Percentiles rank a stretch among this genome's conserved stretches.
phyloP scores from a whole-genome alignment of 2,113 vertebrate genomes.

The Speoplatyrhinus poulsoni region DNA sequence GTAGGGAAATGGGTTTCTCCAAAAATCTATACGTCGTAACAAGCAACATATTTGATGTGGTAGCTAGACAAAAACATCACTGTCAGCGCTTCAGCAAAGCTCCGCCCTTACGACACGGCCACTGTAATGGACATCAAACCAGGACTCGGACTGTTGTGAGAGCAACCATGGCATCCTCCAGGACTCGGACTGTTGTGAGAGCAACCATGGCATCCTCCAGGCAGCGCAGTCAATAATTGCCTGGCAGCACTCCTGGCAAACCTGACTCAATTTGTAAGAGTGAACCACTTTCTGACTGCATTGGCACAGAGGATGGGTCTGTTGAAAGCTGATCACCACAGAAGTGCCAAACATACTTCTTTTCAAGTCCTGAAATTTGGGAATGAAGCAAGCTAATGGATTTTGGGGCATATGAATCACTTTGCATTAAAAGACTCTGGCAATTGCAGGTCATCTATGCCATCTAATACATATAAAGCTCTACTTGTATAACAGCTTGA shows the following conservation, averaged over 20 bases:
- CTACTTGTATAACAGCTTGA: conserved; percentile 18
- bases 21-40: conserved; percentile 36
- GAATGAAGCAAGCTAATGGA: conserved; percentile 36
- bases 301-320: conserved; percentile 20
- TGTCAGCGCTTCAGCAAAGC: conserved; percentile 26
- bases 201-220: conserved; percentile 41
- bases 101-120: conserved; percentile 22
- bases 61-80: conserved; percentile 16
- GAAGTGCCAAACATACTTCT: conserved; percentile 3
- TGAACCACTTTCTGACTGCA: conserved; percentile 36
- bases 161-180: conserved; percentile 44
- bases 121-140: conserved; percentile 49
- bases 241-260: conserved; percentile 44
- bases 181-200: conserved; percentile 47
- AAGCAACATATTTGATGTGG: conserved; percentile 36
- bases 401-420: conserved; percentile 40
- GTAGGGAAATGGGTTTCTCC: conserved; percentile 13
- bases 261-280: conserved; percentile 57
- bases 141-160: conserved; percentile 44
- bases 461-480: conserved; percentile 43
- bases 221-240: conserved; percentile 50
- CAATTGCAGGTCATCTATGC: conserved; percentile 27
- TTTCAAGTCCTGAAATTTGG: conserved; percentile 25
- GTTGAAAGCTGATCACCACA: conserved; percentile 39
- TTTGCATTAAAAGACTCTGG: conserved; percentile 35